phyloP scores from a whole-genome alignment of 2,797 vertebrate genomes.

The Phalanger gymnotis region DNA sequence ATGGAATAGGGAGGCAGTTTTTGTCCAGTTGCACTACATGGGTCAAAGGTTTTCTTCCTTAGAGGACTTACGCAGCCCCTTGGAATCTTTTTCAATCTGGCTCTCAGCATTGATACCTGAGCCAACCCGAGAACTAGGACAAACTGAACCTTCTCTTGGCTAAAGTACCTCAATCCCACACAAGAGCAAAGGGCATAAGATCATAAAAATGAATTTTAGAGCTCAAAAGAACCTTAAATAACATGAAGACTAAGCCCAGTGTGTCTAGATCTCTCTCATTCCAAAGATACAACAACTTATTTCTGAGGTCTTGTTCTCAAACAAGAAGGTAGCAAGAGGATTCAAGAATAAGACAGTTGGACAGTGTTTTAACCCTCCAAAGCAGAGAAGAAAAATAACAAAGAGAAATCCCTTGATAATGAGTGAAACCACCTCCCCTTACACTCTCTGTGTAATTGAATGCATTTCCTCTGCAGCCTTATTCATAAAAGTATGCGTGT shows the following conservation, averaged over 20 bases:
- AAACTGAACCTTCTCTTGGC: background rate
- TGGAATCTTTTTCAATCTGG: background rate
- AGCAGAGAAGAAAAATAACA: background rate
- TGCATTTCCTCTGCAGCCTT: conserved; percentile 58
- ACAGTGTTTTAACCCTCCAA: background rate
- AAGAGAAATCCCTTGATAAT: conserved; percentile 17
- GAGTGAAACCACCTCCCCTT: conserved; percentile 31
- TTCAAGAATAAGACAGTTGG: background rate
- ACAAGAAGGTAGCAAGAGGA: background rate
- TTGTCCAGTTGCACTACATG: background rate
- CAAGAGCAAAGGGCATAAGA: background rate
- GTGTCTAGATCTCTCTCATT: conserved; percentile 1
- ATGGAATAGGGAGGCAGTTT: background rate
- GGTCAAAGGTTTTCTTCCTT: background rate
- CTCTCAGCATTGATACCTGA: background rate
- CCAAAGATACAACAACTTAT: background rate
- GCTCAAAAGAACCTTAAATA: conserved; percentile 8
- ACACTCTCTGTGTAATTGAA: conserved; percentile 54
- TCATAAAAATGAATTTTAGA: conserved; percentile 27
- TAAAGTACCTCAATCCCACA: background rate
- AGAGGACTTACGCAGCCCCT: background rate
- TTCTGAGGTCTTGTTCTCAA: conserved; percentile 2
- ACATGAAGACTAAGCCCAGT: background rate
- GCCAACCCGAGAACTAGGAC: background rate
- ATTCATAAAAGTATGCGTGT: conserved; percentile 62